Evolutionary conservation across 2,113 vertebrate species (phyloP), one percentile per base, ranked within the genome.

Genomic region (Perccottus glenii): DNA sequence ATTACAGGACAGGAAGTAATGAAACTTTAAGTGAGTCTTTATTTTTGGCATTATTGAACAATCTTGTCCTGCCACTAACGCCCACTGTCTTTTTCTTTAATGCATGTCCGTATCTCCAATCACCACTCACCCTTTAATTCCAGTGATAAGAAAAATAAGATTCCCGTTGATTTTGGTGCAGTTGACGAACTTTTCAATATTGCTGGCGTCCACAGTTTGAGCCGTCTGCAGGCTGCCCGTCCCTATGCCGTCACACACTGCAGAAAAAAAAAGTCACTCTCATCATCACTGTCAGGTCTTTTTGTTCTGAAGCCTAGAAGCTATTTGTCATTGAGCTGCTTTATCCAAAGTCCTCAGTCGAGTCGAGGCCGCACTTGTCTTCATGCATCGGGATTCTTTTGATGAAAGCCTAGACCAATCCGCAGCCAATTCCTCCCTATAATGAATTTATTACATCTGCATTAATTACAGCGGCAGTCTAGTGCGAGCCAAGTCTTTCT

Each of bases 151-250:
- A 85, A 99, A 98, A 87, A 98, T 96, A 63, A 99, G 93, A 87
- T 99, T 99, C 70, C 98, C 98, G 45, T 99, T 99, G 93, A 99
- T 99, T 90, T 99, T 99, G 71, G 98, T 99, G 77, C 98, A 99
- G 92, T 99, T 99, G 76, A 97, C 89, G 75, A 98, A 99, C 77
- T 94, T 96, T 76, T 98, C 94, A 3, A 99, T 98, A 82, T 99
- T 99, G 89, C 95, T 98, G 78, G 97, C 96, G 76, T 99, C 98
- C 80, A 99, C 97, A 0, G 97, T 99, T 84, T 99, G 97, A 33
- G 94, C 94, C 0, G 93, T 89, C 84, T 94, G 93, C 85, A 99
- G 82, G n/a, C 93, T 96, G 43, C 96, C 97, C 0, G 98, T 99
- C 14, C 98, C 98, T 4, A 99, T 98, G 61, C 97, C 97, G 9